Base-by-base conservation (phyloP, 2,888 invertebrate genomes). In the Andrena dorsata region DNA sequence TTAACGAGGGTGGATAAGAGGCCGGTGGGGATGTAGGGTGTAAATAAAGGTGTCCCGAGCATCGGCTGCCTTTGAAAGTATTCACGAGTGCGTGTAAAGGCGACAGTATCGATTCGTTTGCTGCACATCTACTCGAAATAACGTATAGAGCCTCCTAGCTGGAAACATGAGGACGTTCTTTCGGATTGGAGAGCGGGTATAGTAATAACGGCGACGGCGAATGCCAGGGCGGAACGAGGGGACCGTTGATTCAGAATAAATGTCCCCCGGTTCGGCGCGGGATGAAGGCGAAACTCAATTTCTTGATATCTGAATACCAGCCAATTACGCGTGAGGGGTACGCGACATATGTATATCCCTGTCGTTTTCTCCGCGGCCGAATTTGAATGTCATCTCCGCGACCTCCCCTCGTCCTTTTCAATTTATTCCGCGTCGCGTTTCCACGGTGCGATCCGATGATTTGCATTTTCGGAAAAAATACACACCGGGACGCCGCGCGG, bases 351-450 rank as follows among this genome's bases (percentile, higher is more conserved):
- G 88, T 90, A 90, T 92, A 92, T 92, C 91, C 92, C 91, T 90
- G 91, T 92, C 92, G 91, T 92, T 92, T 92, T 90, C 89, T 85
- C 86, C 85, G 83, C 84, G 86, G 83, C 69, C 88, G 89, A 92
- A 92, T 93, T 92, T 92, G 90, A 93, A 92, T 92, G 92, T 92
- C 93, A 92, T 92, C 91, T 92, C 80, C 82, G 89, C 41, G 41
- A 16, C 86, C 70, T 0, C 0, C 20, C 70, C 66, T 85, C 86
- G 85, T 90, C 88, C 86, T 89, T 90, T 89, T 90, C 93, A 91
- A 93, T 93, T 92, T 93, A 92, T 93, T 91, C 90, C 84, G 75
- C 76, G 82, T 73, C 76, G 82, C 53, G 68, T 69, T 82, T 78
- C 71, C 66, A 53, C 72, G 64, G 35, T 16, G 74, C 63, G 68